Base-by-base conservation (phyloP, 2,113 vertebrate genomes). In the Xenotilapia leptura region DNA sequence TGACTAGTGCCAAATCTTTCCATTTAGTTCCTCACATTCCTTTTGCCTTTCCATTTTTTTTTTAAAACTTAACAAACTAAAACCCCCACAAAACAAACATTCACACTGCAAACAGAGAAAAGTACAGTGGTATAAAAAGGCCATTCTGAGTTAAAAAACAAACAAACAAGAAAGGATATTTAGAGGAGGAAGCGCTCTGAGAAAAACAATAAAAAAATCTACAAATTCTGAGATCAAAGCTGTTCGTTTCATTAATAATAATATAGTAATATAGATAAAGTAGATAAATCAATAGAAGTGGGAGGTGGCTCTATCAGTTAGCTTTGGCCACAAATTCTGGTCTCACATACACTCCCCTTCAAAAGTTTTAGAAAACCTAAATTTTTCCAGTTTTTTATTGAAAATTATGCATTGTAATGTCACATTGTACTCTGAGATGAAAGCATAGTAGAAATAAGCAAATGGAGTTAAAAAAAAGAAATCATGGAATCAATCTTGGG, bases 391-490 rank as follows among this genome's bases (percentile, higher is more conserved):
- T 3, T 33, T 60, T 60, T 60, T 3, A 28, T 28, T 58, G 55
- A 58, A 9, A 58, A 58, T 58, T 28, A 28, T 28, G 55, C 55
- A 56, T 15, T 56, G 13, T 9, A 58, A 58, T 58, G 13, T 28
- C 0, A 0, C 55, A 58, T 58, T 28, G 23, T 28, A 58, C 26
- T 15, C 55, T 28, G 13, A 58, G 3, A 28, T 8, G 13, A 28
- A 58, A 28, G 55, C 23, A 58, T 15, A 15, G 55, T 58, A 28
- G 7, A 28, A 58, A 58, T 58, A 5, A 58, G 55, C 23, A 28
- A 58, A 15, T 28, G 55, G 55, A 28, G 23, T 15, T 15, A 28
- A 58, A 58, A 31, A 33, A 9, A 0, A 58, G 23, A 28, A 5
- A 58, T 28, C 55, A 28, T 28, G 55, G 55, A 58, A 15, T 58